Conservation (phyloP, 2,797 vertebrate genomes). For the Dendrocincla tyrannina region DNA sequence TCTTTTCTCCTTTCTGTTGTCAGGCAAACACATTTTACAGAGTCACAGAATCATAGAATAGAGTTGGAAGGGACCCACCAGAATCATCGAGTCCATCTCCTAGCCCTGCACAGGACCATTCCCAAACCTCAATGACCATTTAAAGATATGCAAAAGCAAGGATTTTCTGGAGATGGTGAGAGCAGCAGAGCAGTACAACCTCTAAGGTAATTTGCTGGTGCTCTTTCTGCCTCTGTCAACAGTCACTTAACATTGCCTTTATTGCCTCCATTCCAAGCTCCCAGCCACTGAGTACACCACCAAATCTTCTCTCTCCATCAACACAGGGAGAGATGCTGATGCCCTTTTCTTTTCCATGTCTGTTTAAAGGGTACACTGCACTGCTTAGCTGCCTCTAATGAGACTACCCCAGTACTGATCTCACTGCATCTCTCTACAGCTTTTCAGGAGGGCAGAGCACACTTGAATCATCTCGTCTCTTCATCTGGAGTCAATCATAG, state of each 20-base stretch:
- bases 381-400: not conserved
- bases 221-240: not conserved
- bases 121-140: not conserved
- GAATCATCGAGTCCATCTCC: not conserved
- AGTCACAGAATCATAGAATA: not conserved
- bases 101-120: not conserved
- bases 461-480: slow-evolving; percentile 1
- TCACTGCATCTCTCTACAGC: slow-evolving; percentile 42
- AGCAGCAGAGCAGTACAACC: not conserved
- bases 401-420: not conserved
- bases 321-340: not conserved
- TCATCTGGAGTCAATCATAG: slow-evolving; percentile 66
- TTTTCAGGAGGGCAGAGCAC: slow-evolving; percentile 22
- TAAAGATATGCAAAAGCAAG: not conserved
- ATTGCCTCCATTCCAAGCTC: not conserved
- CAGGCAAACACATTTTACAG: not conserved
- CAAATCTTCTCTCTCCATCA: not conserved
- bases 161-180: not conserved
- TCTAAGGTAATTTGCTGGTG: not conserved
- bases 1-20: not conserved
- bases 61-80: not conserved
- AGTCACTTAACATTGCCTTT: not conserved
- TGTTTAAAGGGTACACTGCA: not conserved
- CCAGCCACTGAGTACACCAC: not conserved
- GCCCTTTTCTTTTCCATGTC: not conserved